phyloP scores from a whole-genome alignment of 2,888 invertebrate species.

The Ariolimax columbianus region DNA sequence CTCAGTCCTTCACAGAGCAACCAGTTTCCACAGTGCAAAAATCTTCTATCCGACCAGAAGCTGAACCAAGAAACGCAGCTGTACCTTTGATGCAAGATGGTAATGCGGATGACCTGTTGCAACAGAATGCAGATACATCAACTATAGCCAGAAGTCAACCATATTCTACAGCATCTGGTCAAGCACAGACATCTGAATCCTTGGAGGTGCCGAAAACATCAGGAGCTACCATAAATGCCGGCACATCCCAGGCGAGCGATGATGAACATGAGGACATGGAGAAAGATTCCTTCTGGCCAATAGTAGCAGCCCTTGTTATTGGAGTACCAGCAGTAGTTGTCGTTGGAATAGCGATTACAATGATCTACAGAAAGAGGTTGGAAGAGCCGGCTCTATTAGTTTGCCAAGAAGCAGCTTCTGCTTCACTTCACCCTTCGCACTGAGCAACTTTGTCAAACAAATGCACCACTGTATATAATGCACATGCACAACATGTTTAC shows the following conservation, averaged over 20 bases:
- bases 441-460: not conserved
- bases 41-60: not conserved
- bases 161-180: not conserved
- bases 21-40: not conserved
- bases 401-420: not conserved
- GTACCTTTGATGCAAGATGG: not conserved
- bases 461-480: slow-evolving; percentile 20
- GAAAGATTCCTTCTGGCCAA: slow-evolving; percentile 58
- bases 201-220: not conserved
- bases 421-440: not conserved
- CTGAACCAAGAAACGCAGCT: not conserved
- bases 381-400: slow-evolving; percentile 29
- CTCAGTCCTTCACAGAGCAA: not conserved
- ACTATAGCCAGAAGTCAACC: not conserved
- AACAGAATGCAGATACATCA: not conserved
- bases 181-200: not conserved
- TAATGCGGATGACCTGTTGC: not conserved
- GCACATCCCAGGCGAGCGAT: slow-evolving; percentile 2
- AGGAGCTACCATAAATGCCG: not conserved
- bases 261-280: slow-evolving; percentile 5
- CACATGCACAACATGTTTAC: not conserved
- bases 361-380: slow-evolving; percentile 58
- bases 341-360: slow-evolving; percentile 59
- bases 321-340: slow-evolving; percentile 61
- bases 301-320: slow-evolving; percentile 60